Percentiles rank a stretch among this genome's conserved stretches.
These are phyloP conservation scores for Lepidotrigona ventralis DNA, from an alignment of 1,140 invertebrate genomes.

Conservation along the genomic window DNA sequence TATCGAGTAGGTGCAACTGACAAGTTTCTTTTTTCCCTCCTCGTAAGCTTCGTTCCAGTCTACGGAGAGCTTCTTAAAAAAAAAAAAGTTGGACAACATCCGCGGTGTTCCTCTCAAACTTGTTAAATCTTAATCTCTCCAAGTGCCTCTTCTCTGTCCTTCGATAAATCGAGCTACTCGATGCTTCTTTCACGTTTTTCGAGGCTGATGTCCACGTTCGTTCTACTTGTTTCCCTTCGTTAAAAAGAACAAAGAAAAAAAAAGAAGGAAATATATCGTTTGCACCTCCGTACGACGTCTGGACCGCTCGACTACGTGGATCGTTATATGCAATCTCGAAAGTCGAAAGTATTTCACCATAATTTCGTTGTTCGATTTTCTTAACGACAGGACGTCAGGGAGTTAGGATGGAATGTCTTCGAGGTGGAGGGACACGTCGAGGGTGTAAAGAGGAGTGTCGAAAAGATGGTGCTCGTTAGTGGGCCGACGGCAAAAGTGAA, in stretches of 20 bases:
- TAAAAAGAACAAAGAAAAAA: neutral
- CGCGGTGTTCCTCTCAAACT: neutral
- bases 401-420: neutral
- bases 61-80: neutral
- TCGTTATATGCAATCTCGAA: neutral
- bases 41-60: neutral
- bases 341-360: neutral
- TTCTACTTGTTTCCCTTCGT: neutral
- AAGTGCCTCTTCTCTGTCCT: neutral
- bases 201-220: neutral
- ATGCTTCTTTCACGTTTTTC: neutral
- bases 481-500: slow-evolving; percentile 70
- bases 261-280: neutral
- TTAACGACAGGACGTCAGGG: neutral
- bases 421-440: too few relatives aligned
- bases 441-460: neutral
- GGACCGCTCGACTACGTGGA: neutral
- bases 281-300: neutral
- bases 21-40: neutral
- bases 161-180: neutral
- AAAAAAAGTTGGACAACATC: neutral
- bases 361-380: neutral
- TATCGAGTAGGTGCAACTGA: slow-evolving; percentile 12
- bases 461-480: slow-evolving; percentile 68
- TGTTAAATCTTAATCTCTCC: neutral